Evolutionary conservation across 2,113 vertebrate species (phyloP).

Genomic region (Amphilophus citrinellus): DNA sequence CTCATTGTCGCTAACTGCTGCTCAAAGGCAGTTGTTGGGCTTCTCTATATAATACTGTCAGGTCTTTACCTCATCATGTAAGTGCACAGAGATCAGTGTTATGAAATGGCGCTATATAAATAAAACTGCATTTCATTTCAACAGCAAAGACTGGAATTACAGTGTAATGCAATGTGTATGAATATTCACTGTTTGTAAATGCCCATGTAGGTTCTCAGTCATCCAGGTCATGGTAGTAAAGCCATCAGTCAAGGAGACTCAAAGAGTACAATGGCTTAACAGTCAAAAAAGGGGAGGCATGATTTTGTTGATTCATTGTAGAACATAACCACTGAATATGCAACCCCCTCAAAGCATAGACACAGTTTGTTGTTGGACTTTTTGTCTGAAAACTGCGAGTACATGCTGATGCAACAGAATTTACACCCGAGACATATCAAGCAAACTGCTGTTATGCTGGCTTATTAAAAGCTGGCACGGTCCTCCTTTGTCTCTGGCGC

Average conservation of each 20-base stretch:
- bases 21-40: neutral
- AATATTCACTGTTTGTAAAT: accelerated
- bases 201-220: neutral
- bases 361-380: neutral
- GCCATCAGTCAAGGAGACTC: neutral
- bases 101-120: too few species aligned
- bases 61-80: neutral
- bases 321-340: neutral
- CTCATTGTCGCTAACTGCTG: accelerated
- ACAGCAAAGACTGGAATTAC: too few species aligned
- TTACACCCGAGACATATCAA: neutral
- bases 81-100: too few species aligned
- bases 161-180: neutral
- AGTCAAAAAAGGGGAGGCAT: neutral
- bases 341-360: neutral
- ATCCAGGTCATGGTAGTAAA: neutral
- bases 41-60: neutral
- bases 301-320: neutral
- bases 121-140: too few species aligned
- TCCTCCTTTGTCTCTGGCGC: neutral
- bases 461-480: neutral
- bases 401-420: neutral
- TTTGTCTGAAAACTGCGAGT: neutral
- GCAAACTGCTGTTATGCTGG: accelerated
- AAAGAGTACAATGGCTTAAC: neutral